Percentiles rank a stretch among this genome's conserved stretches.
phyloP scores from a whole-genome alignment of 2,888 invertebrate genomes.

The Sphaerophoria rueppellii region DNA sequence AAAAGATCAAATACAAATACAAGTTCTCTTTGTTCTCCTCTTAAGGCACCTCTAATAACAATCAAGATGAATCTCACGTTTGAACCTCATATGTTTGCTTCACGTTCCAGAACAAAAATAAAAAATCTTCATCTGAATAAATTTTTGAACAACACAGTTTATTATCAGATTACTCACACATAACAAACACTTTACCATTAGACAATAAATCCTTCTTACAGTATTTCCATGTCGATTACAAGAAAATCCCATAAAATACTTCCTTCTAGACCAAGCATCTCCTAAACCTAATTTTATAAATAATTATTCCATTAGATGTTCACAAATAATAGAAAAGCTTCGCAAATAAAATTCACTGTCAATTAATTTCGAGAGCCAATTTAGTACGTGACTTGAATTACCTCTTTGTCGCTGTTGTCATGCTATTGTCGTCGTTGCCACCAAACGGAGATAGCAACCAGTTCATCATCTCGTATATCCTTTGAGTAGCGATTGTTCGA shows the following conservation, averaged over 20 bases:
- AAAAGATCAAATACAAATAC: too few species aligned
- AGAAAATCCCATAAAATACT: slow-evolving; percentile 34
- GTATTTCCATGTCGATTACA: slow-evolving; percentile 2
- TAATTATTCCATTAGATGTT: slow-evolving; percentile 35
- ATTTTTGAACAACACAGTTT: slow-evolving; percentile 18
- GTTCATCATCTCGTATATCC: slow-evolving; percentile 23
- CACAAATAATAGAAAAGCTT: slow-evolving; percentile 26
- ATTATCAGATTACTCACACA: slow-evolving; percentile 20
- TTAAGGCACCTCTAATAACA: background rate
- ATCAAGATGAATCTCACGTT: background rate
- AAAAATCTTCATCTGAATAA: background rate
- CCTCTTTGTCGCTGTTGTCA: background rate
- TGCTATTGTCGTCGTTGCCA: background rate
- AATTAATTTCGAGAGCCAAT: slow-evolving; percentile 69
- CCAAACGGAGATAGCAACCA: slow-evolving; percentile 6
- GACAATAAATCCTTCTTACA: background rate
- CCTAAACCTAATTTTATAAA: slow-evolving; percentile 33
- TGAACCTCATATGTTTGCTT: background rate
- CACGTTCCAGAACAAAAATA: background rate
- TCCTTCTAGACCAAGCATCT: slow-evolving; percentile 1
- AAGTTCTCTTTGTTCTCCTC: background rate
- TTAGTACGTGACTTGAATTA: slow-evolving; percentile 68
- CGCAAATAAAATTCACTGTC: slow-evolving; percentile 65
- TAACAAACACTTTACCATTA: slow-evolving; percentile 18
- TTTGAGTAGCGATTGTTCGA: slow-evolving; percentile 55